These are phyloP conservation scores for Diabrotica undecimpunctata DNA, from an alignment of 1,140 invertebrate genomes.

Conservation along the genomic window DNA sequence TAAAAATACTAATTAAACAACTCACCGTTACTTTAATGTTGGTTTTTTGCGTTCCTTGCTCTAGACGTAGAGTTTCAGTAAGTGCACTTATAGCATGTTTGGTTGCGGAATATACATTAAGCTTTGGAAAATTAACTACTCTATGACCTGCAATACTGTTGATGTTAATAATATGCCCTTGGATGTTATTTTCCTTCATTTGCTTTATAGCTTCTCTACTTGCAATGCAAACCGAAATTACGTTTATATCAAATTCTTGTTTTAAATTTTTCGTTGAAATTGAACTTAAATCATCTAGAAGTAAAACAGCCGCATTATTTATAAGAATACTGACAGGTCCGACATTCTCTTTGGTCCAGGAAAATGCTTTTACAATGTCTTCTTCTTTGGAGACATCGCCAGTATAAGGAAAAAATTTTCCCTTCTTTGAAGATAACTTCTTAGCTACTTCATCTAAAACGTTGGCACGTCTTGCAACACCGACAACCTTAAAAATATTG, in stretches of 20 bases:
- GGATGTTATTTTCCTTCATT: constrained; percentile 55
- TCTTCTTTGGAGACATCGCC: constrained; percentile 65
- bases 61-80: constrained; percentile 55
- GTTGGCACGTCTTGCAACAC: not conserved
- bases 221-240: constrained; percentile 51
- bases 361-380: constrained; percentile 62
- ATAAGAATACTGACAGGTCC: constrained; percentile 67
- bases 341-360: constrained; percentile 57
- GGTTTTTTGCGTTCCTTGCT: not conserved
- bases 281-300: not conserved
- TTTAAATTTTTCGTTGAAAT: constrained; percentile 18
- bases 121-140: constrained; percentile 34
- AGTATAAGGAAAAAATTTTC: constrained; percentile 50
- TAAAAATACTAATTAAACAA: not conserved
- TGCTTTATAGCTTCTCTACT: constrained; percentile 48
- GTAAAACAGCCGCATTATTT: constrained; percentile 66
- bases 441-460: not conserved
- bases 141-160: constrained; percentile 52
- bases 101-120: constrained; percentile 58
- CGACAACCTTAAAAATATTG: constrained; percentile 7
- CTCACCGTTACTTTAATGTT: constrained; percentile 25
- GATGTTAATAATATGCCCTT: constrained; percentile 65
- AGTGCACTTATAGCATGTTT: constrained; percentile 70
- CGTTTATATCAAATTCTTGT: constrained; percentile 11
- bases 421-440: constrained; percentile 22